phyloP scores from a whole-genome alignment of 2,888 invertebrate genomes.

The Leucophenga maculata region DNA sequence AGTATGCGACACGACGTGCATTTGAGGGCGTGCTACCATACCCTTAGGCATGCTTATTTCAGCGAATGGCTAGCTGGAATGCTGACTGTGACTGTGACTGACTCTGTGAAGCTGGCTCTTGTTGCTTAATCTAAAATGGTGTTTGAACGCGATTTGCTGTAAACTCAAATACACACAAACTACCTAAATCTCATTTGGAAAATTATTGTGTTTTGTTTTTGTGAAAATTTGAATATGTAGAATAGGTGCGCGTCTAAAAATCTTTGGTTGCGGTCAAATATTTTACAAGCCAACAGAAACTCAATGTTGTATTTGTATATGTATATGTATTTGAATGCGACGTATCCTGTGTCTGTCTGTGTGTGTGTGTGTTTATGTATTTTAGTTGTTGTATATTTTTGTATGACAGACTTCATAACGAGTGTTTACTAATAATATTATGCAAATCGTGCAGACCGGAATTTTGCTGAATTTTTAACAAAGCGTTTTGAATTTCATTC shows the following conservation, averaged over 20 bases:
- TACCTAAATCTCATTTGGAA: slow-evolving; percentile 1
- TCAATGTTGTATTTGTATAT: background rate
- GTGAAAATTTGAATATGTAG: slow-evolving; percentile 6
- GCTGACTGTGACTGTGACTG: too few species aligned
- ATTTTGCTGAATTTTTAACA: slow-evolving; percentile 58
- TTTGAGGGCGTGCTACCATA: background rate
- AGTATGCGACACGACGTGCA: too few species aligned
- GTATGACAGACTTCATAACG: slow-evolving; percentile 53
- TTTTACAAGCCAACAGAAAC: slow-evolving; percentile 43
- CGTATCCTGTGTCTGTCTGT: background rate
- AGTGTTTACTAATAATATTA: slow-evolving; percentile 66
- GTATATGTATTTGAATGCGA: background rate
- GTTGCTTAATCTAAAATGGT: background rate
- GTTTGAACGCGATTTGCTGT: background rate
- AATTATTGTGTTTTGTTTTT: slow-evolving; percentile 14
- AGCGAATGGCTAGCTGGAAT: background rate
- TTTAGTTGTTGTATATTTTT: slow-evolving; percentile 26
- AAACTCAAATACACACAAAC: background rate
- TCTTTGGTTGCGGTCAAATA: slow-evolving; percentile 59
- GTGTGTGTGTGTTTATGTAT: slow-evolving; percentile 46
- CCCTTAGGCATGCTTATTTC: background rate
- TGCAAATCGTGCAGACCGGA: slow-evolving; percentile 55
- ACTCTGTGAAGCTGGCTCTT: too few species aligned
- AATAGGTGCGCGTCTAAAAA: slow-evolving; percentile 22
- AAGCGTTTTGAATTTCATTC: slow-evolving; percentile 49